Conservation (phyloP, 2,888 invertebrate species). For the Drosophila rubida region DNA sequence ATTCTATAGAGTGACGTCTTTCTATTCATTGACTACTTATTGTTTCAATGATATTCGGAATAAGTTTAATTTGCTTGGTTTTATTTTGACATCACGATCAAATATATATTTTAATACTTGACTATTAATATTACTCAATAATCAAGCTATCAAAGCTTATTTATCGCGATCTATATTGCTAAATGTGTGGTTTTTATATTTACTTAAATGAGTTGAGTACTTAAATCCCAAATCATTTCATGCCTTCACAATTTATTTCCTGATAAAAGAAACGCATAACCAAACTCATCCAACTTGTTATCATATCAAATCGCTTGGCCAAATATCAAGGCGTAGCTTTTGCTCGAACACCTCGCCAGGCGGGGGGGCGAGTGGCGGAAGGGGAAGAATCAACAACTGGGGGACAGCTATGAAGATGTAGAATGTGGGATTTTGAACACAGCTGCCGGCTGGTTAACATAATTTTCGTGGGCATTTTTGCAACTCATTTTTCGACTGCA, state of each 20-base stretch:
- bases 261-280: not conserved
- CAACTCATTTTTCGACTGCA: constrained; percentile 67
- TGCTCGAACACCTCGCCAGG: not conserved
- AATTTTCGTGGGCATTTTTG: constrained; percentile 78
- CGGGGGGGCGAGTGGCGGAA: not conserved
- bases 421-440: constrained; percentile 68
- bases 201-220: not conserved
- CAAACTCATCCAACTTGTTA: constrained; percentile 14
- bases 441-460: constrained; percentile 78
- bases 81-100: too few relatives aligned
- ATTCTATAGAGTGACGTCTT: not conserved
- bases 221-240: not conserved
- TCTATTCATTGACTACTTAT: not conserved
- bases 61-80: too few relatives aligned
- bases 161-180: too few relatives aligned
- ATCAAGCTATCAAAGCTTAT: too few relatives aligned
- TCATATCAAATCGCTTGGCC: constrained; percentile 7
- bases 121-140: too few relatives aligned
- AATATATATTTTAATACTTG: too few relatives aligned
- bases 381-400: not conserved
- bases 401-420: constrained; percentile 23
- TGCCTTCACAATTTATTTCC: not conserved
- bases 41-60: not conserved
- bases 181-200: too few relatives aligned
- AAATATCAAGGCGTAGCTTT: not conserved